Evolutionary conservation across 2,797 vertebrate species (phyloP).

Genomic region (Catharus ustulatus): DNA sequence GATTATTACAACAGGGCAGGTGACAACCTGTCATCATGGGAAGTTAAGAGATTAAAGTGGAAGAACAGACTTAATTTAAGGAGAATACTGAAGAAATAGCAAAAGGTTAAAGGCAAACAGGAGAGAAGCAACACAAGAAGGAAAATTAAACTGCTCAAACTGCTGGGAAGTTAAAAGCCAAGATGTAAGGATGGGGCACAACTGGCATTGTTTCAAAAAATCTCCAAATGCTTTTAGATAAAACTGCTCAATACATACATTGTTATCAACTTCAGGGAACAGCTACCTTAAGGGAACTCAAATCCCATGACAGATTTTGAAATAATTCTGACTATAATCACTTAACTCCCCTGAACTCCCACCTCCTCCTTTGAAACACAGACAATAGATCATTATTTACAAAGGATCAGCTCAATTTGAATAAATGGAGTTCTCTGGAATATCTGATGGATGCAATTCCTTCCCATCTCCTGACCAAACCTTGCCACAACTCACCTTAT

Average conservation of each 20-base stretch:
- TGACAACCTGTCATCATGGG: not conserved
- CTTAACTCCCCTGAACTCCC: not conserved
- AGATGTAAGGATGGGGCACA: not conserved
- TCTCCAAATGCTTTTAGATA: not conserved
- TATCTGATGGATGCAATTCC: not conserved
- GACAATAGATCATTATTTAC: conserved; percentile 27
- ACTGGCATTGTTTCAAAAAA: not conserved
- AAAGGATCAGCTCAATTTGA: not conserved
- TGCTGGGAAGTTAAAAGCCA: not conserved
- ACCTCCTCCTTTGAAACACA: not conserved
- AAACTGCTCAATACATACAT: not conserved
- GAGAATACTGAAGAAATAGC: not conserved
- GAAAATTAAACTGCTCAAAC: not conserved
- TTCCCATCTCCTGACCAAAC: not conserved
- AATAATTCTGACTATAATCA: conserved; percentile 1
- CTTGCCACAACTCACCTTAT: not conserved
- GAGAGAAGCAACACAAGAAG: not conserved
- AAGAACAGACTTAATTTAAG: not conserved
- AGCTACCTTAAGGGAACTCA: conserved; percentile 25
- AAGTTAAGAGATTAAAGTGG: not conserved
- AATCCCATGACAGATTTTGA: not conserved
- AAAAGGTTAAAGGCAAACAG: not conserved
- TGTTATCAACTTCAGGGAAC: not conserved
- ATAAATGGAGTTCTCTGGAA: not conserved
- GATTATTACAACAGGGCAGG: not conserved